Conservation (phyloP, 2,113 vertebrate species). For the Toxostoma redivivum region DNA sequence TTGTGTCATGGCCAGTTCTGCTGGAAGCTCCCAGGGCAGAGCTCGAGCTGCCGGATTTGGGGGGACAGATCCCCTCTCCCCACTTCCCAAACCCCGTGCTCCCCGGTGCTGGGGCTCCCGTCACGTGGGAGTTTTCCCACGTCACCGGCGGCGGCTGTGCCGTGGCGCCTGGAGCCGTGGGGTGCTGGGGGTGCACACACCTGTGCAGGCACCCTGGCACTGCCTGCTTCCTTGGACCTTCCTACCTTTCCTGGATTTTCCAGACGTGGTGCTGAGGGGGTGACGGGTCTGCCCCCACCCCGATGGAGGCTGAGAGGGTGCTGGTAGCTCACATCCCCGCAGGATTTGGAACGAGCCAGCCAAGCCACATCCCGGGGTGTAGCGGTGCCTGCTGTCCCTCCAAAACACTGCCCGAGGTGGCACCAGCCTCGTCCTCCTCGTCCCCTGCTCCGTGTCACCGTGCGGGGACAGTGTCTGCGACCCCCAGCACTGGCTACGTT, state of each 20-base stretch:
- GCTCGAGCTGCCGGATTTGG: background rate
- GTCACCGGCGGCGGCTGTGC: background rate
- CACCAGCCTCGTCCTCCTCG: background rate
- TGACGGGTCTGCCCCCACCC: accelerated
- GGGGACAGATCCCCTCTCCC: background rate
- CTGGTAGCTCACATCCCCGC: background rate
- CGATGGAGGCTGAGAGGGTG: background rate
- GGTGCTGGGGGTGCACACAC: background rate
- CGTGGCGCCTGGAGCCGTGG: background rate
- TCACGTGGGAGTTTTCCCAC: background rate
- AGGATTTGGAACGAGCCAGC: background rate
- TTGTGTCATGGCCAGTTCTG: accelerated
- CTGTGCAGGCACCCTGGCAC: background rate
- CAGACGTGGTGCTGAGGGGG: accelerated
- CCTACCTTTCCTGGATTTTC: background rate
- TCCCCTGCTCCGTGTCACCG: background rate
- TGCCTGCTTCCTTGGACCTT: accelerated
- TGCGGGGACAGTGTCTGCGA: background rate
- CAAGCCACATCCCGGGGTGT: background rate
- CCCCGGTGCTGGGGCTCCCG: background rate
- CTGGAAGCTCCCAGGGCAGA: background rate
- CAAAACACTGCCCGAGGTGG: background rate
- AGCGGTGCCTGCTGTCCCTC: background rate
- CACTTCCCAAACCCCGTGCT: background rate
- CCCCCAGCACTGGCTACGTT: accelerated